Base-by-base conservation (phyloP, 1,140 invertebrate species). In the Drosophila truncata region DNA sequence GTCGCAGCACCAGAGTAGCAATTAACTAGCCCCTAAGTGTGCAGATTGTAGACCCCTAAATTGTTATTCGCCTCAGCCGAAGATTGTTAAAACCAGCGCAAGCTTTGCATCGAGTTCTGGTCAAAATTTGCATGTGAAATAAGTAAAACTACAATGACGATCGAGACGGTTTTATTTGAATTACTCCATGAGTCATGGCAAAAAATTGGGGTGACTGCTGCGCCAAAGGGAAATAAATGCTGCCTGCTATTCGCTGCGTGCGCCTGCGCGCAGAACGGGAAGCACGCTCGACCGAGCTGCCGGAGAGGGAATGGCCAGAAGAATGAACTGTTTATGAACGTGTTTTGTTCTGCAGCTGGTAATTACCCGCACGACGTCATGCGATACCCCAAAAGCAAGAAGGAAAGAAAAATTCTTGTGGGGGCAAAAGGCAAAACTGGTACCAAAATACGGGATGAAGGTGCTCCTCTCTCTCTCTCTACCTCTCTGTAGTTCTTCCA, bases 301-400 rank as follows among this genome's bases (percentile, higher is more conserved):
- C 57, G 58, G 25, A 50, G 23, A 27, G 72, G 46, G 58, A 55
- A 25, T 39, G 54, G 35, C 27, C 39, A 65, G 39, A n/a, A 69
- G 77, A 85, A 70, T 70, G 81, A 27, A 46, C 63, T 77, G 72
- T 65, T 80, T 84, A 85, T 85, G 67, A 65, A 72, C 70, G 61
- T 65, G 84, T 72, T 87, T 62, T 77, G 59, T 86, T 80, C 60
- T 65, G 39, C 52, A 59, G 76, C 61, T 58, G 59, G 75, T 87
- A 83, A 88, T 87, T 83, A 67, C 77, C 84, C 39, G 72, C 84
- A 88, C 67, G 67, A 88, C 67, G 67, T 83, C 80, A 86, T 61
- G 49, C 57, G 57, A 69, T 75, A 49, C 46, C 63, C 66, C 58
- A 52, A 82, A 83, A 62, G 61, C 47, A 55, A 64, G 62, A 47